Evolutionary conservation across 2,797 vertebrate genomes (phyloP), one percentile per base, ranked within the genome.

Genomic region (Brachyrhaphis roseni): DNA sequence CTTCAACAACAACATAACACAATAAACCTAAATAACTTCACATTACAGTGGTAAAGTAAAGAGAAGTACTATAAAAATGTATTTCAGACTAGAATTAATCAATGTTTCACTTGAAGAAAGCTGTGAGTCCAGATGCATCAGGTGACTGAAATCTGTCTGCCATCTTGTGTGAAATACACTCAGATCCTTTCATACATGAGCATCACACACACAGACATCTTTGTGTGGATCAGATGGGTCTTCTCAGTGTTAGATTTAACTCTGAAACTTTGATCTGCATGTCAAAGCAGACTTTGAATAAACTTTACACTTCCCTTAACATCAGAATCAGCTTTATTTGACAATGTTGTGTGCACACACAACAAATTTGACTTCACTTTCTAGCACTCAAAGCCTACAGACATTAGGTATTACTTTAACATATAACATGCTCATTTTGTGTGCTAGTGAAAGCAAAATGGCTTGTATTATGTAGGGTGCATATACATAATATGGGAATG

Each of bases 91-190:
- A 26, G 51, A 53, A 10, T 53, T 26, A 53, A 53, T 53, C 8
- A 53, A 53, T 53, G 0, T 53, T 11, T n/a, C 26, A 55, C 26
- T 26, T n/a, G 47, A 77, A 20, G 39, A 2, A 83, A n/a, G 72
- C 53, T 0, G 45, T 39, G 3, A 8, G 10, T 31, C 39, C 78
- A 55, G 64, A 78, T 34, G n/a, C 59, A 28, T 55, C 66, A 84
- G 76, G 72, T 77, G 36, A n/a, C 59, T 72, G 51, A 8, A 57
- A 28, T 53, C 84, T 76, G 78, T 84, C 86, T 87, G 90, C 85
- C 90, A 79, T 78, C 86, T 92, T 55, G 55, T 79, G 90, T 79
- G 43, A 80, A 80, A 41, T 80, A 12, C 12, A 6, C 0, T 76
- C 77, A 73, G 28, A 72, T 36, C 41, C 18, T 68, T 71, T 51